Percentiles rank a stretch among this genome's conserved stretches.
Conservation (phyloP, 2,888 invertebrate genomes). For the Mimas tiliae region DNA sequence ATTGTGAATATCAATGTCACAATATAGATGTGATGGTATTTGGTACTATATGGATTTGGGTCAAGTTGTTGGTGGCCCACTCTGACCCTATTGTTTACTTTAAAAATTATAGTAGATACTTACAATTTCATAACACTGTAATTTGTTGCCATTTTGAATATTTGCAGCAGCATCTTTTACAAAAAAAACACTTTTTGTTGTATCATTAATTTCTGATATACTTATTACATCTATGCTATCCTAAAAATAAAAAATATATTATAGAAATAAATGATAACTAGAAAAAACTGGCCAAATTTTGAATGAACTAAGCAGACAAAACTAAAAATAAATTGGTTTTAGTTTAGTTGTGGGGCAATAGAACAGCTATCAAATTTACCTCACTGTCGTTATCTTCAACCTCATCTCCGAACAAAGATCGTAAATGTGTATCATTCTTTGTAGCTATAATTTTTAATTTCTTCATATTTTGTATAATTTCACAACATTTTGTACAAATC, state of each 20-base stretch:
- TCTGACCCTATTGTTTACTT: too few species aligned
- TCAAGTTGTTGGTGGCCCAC: too few species aligned
- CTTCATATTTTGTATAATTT: constrained; percentile 50
- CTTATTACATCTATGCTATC: background rate
- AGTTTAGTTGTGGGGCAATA: too few species aligned
- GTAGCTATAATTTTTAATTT: constrained; percentile 49
- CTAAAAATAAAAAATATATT: constrained; percentile 1
- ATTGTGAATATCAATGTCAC: too few species aligned
- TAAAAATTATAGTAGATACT: constrained; percentile 3
- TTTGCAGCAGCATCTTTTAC: background rate
- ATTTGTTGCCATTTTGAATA: background rate
- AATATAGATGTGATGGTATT: too few species aligned
- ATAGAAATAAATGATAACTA: background rate
- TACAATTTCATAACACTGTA: background rate
- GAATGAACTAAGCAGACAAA: too few species aligned
- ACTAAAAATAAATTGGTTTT: too few species aligned
- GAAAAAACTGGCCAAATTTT: background rate
- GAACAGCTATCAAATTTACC: background rate
- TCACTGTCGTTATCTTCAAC: constrained; percentile 33
- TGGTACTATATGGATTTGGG: too few species aligned
- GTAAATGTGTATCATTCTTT: constrained; percentile 55
- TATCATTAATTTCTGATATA: background rate
- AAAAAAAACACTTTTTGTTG: constrained; percentile 6
- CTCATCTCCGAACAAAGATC: constrained; percentile 43
- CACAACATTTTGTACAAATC: constrained; percentile 58